Conservation (phyloP, 2,888 invertebrate genomes). For the Caenorhabditis drosophilae region DNA sequence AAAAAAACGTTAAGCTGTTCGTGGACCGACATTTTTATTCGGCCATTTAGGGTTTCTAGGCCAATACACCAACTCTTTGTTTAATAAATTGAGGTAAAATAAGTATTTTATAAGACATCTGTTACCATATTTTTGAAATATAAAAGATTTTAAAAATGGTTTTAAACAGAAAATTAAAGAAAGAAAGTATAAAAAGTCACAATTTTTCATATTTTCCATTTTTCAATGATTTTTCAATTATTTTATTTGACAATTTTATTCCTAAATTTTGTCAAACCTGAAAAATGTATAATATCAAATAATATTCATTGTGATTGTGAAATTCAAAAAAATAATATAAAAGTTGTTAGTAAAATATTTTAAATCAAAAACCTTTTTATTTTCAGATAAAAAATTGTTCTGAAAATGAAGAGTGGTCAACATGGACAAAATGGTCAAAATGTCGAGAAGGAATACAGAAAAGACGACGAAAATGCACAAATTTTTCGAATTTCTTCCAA, state of each 20-base stretch:
- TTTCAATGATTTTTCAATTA: slow-evolving; percentile 14
- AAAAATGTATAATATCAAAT: neutral
- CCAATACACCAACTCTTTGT: too few species aligned
- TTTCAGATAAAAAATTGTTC: slow-evolving; percentile 24
- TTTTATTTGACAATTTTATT: slow-evolving; percentile 2
- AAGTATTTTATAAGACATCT: too few species aligned
- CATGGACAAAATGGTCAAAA: slow-evolving; percentile 36
- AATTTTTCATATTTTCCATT: too few species aligned
- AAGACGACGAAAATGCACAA: slow-evolving; percentile 20
- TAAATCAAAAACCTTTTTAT: neutral
- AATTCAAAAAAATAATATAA: neutral
- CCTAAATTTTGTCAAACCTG: neutral
- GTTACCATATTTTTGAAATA: too few species aligned
- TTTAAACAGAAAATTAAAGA: too few species aligned
- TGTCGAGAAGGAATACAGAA: slow-evolving; percentile 29
- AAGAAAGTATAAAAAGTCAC: too few species aligned
- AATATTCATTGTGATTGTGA: neutral
- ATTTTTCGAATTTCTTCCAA: too few species aligned
- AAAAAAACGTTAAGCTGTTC: slow-evolving; percentile 3
- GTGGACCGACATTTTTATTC: neutral
- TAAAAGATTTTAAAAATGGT: too few species aligned
- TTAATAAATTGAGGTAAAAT: too few species aligned
- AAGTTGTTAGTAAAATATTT: neutral
- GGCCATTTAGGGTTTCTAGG: neutral
- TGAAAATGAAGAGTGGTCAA: slow-evolving; percentile 27